Evolutionary conservation across 2,888 invertebrate genomes (phyloP).

Genomic region (Trissoscelio sp.): DNA sequence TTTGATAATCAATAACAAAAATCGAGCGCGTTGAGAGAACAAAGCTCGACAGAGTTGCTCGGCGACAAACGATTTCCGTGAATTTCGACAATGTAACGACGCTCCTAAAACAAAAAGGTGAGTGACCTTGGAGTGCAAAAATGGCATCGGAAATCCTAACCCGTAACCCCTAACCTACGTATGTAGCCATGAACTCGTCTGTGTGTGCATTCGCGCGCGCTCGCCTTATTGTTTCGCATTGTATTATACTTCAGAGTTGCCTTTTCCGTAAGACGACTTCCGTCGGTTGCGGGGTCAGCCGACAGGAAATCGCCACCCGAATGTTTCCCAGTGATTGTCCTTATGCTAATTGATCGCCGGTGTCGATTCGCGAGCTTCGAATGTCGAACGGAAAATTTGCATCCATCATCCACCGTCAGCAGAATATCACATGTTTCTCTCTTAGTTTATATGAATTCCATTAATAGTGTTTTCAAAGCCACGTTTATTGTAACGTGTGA

Average conservation of each 20-base stretch:
- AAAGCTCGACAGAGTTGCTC: slow-evolving; percentile 15
- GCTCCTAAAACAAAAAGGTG: slow-evolving; percentile 67
- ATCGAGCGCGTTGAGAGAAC: slow-evolving; percentile 8
- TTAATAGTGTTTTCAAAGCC: slow-evolving; percentile 25
- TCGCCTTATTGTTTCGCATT: slow-evolving; percentile 69
- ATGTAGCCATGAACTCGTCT: slow-evolving; percentile 79
- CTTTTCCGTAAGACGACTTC: slow-evolving; percentile 80
- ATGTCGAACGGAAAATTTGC: slow-evolving; percentile 67
- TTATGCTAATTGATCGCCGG: slow-evolving; percentile 78
- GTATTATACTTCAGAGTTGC: slow-evolving; percentile 71
- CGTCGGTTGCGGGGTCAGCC: slow-evolving; percentile 80
- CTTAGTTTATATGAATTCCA: slow-evolving; percentile 47
- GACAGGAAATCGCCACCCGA: slow-evolving; percentile 81
- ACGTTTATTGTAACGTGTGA: neutral
- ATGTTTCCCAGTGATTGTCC: slow-evolving; percentile 82
- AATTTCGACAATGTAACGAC: slow-evolving; percentile 49
- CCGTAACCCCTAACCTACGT: slow-evolving; percentile 78
- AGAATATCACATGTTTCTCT: slow-evolving; percentile 45
- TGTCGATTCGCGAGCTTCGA: slow-evolving; percentile 64
- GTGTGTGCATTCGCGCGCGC: slow-evolving; percentile 62
- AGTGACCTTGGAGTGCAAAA: slow-evolving; percentile 75
- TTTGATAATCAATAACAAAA: slow-evolving; percentile 11
- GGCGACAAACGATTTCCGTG: slow-evolving; percentile 34
- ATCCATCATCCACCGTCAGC: slow-evolving; percentile 60
- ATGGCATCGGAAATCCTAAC: slow-evolving; percentile 79